Evolutionary conservation across 2,888 invertebrate genomes (phyloP), one percentile per base, ranked within the genome.

Genomic region (Parnassius glacialis): DNA sequence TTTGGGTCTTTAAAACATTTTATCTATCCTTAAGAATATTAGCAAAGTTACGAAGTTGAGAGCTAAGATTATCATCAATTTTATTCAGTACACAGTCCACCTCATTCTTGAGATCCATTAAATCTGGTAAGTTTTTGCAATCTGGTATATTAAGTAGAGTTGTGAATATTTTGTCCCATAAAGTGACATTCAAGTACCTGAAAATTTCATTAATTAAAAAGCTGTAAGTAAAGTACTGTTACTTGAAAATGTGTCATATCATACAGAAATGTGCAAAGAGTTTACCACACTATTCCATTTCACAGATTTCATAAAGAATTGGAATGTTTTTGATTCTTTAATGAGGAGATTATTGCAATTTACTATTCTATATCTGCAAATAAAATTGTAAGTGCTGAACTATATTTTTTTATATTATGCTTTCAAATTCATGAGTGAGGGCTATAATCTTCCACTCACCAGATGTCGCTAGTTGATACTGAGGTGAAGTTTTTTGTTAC

Each of bases 91-190:
- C 81, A 69, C 80, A 84, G 68, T 92, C 92, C 56, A 89, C 84
- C 68, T 90, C 90, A 68, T 81, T 82, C 73, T 92, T 92, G 70
- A 94, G 86, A 73, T 92, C 92, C 76, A 92, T 81, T 69, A 97
- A 87, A 79, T 96, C 94, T 0, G 97, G 97, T 82, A 96, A 90
- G 65, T 93, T 93, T 61, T 94, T 93, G 78, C 96, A 96, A 64
- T 95, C 95, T 25, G 94, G 94, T 63, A 97, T 93, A 87, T 98
- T 98, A 61, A 98, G 90, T 66, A 98, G 87, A 44, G 93, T 93
- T 48, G 94, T 94, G 80, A 98, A 97, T 78, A 97, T 94, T 68
- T 93, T 93, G 72, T 95, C 95, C 97, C 97, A 97, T 64, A 95
- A 87, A 65, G 92, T 92, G 65, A 92, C 93, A 74, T 94, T 94